These are phyloP conservation scores for Glaucidium brasilianum DNA, from an alignment of 2,113 vertebrate species.

Conservation along the genomic window DNA sequence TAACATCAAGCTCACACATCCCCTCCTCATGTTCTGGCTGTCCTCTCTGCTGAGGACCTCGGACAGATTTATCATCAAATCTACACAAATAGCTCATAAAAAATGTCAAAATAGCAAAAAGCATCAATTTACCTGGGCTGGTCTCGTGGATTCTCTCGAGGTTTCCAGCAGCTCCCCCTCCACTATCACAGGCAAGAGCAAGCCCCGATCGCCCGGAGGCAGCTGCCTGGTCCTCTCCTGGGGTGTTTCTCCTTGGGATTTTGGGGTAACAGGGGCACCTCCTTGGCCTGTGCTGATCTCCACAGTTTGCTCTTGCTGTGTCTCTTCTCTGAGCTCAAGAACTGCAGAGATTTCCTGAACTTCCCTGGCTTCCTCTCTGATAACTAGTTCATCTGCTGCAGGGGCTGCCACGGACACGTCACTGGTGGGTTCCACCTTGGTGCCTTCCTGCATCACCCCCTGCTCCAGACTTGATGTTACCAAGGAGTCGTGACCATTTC, in stretches of 20 bases:
- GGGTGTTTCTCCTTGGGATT: not conserved
- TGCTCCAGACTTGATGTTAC: not conserved
- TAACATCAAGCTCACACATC: not conserved
- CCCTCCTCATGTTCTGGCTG: not conserved
- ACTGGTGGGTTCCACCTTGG: not conserved
- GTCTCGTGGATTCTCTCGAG: not conserved
- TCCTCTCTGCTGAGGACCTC: not conserved
- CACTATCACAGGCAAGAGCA: not conserved
- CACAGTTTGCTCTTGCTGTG: not conserved
- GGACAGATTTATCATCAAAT: not conserved
- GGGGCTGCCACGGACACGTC: not conserved
- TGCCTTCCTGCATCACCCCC: not conserved
- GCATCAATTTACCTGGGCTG: constrained; percentile 58
- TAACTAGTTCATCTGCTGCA: not conserved
- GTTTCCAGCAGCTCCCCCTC: constrained; percentile 51
- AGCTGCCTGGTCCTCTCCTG: constrained; percentile 26
- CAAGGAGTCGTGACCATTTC: not conserved
- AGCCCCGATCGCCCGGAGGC: not conserved
- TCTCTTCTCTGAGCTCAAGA: not conserved
- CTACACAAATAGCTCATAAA: fast-evolving
- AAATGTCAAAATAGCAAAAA: fast-evolving
- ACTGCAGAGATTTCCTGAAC: not conserved
- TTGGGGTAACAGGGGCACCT: not conserved
- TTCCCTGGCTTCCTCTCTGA: not conserved
- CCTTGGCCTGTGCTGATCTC: not conserved